A percentile compares a stretch with the other conserved stretches of the same genome.
Conservation (phyloP, 2,888 invertebrate species). For the Dyspetes luteomarginatus region DNA sequence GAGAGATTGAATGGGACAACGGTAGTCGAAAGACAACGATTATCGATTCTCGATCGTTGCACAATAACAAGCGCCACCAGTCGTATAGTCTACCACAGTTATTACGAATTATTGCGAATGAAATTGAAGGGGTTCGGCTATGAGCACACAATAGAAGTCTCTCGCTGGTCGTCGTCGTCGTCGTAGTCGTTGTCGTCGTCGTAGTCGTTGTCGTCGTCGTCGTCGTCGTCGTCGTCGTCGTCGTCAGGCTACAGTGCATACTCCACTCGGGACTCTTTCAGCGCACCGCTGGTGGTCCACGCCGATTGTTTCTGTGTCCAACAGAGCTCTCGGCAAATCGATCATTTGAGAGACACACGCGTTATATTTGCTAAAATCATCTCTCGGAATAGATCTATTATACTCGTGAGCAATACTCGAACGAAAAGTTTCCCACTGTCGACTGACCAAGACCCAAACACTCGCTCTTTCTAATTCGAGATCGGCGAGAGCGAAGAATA, state of each 20-base stretch:
- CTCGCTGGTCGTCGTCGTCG: conserved; percentile 15
- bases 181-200: conserved; percentile 19
- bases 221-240: conserved; percentile 25
- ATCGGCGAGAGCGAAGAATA: background rate
- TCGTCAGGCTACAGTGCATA: conserved; percentile 40
- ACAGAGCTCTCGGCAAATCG: conserved; percentile 38
- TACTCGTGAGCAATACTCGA: conserved; percentile 14
- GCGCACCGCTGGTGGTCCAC: conserved; percentile 75
- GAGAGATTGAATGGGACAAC: conserved; percentile 42
- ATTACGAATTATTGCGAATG: conserved; percentile 46
- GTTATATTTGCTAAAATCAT: conserved; percentile 67
- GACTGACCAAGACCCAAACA: background rate
- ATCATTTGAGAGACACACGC: conserved; percentile 60
- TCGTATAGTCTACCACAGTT: conserved; percentile 41
- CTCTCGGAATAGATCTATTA: conserved; percentile 43
- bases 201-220: too few species aligned
- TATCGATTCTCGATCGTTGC: conserved; percentile 54
- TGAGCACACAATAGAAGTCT: conserved; percentile 47
- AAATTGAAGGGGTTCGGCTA: conserved; percentile 47
- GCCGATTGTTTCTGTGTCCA: conserved; percentile 54
- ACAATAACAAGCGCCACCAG: conserved; percentile 55
- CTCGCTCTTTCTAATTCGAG: conserved; percentile 37
- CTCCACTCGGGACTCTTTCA: conserved; percentile 46
- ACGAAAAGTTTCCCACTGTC: conserved; percentile 36
- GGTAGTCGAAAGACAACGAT: conserved; percentile 49